These are phyloP conservation scores for Homalodisca vitripennis DNA, from an alignment of 1,140 invertebrate species.

Conservation along the genomic window DNA sequence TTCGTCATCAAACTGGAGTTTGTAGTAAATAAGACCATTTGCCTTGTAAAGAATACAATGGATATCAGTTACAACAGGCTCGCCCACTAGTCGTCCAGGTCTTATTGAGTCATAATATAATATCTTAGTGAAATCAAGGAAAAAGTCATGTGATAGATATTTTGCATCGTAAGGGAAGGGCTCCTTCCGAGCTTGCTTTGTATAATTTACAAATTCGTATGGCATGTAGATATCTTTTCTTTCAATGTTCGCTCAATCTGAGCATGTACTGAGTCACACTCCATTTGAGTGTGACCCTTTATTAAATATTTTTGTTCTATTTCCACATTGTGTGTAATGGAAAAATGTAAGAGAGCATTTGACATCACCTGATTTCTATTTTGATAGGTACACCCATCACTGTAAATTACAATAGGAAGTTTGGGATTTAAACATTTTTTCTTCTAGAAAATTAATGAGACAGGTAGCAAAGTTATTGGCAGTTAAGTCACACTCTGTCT, in stretches of 20 bases:
- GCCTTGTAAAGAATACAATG: constrained; percentile 36
- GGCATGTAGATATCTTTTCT: constrained; percentile 40
- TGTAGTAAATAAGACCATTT: constrained; percentile 35
- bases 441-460: constrained; percentile 43
- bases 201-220: constrained; percentile 35
- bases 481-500: constrained; percentile 46
- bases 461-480: constrained; percentile 47
- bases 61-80: constrained; percentile 32
- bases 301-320: constrained; percentile 47
- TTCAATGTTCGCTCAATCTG: constrained; percentile 40
- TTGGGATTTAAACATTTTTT: neutral
- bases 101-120: constrained; percentile 23
- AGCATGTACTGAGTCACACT: constrained; percentile 42
- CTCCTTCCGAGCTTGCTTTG: constrained; percentile 34
- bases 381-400: constrained; percentile 46
- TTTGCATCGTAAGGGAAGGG: constrained; percentile 24
- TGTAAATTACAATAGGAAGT: constrained; percentile 37
- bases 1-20: constrained; percentile 34
- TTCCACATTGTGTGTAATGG: constrained; percentile 36
- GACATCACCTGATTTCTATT: constrained; percentile 44
- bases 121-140: constrained; percentile 29
- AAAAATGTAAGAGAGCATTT: constrained; percentile 43
- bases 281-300: constrained; percentile 48
- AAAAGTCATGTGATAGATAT: constrained; percentile 21
- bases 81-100: constrained; percentile 26